Base-by-base conservation (phyloP, 2,113 vertebrate genomes). In the Dissostichus mawsoni region DNA sequence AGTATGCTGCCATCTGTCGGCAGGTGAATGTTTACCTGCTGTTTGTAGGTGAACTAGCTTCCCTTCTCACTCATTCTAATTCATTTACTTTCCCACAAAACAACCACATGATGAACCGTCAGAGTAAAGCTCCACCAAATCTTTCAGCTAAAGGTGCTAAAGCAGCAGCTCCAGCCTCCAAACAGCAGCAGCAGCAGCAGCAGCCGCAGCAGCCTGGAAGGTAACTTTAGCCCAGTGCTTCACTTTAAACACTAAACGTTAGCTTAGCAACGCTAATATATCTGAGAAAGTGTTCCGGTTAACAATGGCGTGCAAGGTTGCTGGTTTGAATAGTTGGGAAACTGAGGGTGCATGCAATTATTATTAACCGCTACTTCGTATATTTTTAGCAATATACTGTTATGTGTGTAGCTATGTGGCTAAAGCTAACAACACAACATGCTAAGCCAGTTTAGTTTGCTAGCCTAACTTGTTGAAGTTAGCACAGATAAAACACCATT, bases 1-100 rank as follows among this genome's bases (percentile, higher is more conserved):
- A 18, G 6, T 56, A 77, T 83, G 77, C 85, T 78, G 77, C 88
- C 91, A 59, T 50, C 91, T 91, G 57, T 64, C 59, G 81, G 66
- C 11, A 2, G 41, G 1, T 4, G 2, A 2, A 1, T 8, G 25
- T 4, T 3, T 17, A 20, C 8, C 10, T 9, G 25, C 3, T 4
- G 33, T 61, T 14, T 18, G 20, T 1, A 13, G 14, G 5, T 25
- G n/a, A 58, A 1, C 2, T 1, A 59, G 33, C 47, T 44, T 57
- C 20, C 41, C 13, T 25, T 58, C 33, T 48, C 5, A 23, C 10
- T 25, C 41, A 53, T 8, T 12, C 25, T 9, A 36, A 36, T 14
- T 12, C 1, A 5, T 4, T 8, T 2, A 8, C 11, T 41, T 41
- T 14, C 5, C 20, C 65, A 0, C 10, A 12, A 8, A 41, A 2